Conservation (phyloP, 1,140 invertebrate genomes). For the Scaptomyza pallida region DNA sequence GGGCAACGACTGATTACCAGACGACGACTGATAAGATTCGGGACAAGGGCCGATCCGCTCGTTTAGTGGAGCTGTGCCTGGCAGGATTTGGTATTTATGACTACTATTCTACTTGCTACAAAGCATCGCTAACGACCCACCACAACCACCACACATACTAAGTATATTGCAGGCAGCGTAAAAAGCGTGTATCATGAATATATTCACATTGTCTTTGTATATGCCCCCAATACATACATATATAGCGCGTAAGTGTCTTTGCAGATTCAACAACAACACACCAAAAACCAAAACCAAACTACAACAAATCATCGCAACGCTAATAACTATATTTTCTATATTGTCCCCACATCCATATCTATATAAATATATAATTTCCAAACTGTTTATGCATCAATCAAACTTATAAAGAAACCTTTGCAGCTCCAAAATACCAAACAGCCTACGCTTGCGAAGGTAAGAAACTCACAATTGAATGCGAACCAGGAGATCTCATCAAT, state of each 20-base stretch:
- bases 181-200: slow-evolving; percentile 66
- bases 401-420: slow-evolving; percentile 56
- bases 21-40: slow-evolving; percentile 1
- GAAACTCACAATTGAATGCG: slow-evolving; percentile 93
- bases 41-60: background rate
- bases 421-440: slow-evolving; percentile 90
- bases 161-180: slow-evolving; percentile 73
- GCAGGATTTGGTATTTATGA: slow-evolving; percentile 81
- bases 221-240: slow-evolving; percentile 33
- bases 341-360: slow-evolving; percentile 44
- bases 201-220: slow-evolving; percentile 29
- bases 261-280: slow-evolving; percentile 59
- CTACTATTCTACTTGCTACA: slow-evolving; percentile 77
- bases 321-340: slow-evolving; percentile 54
- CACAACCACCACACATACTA: slow-evolving; percentile 72
- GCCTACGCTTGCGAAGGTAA: slow-evolving; percentile 97
- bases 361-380: background rate
- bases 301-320: slow-evolving; percentile 72
- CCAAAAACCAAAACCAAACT: slow-evolving; percentile 79
- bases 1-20: background rate
- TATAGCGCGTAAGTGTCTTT: slow-evolving; percentile 71
- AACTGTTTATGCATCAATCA: background rate
- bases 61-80: slow-evolving; percentile 29
- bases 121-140: slow-evolving; percentile 71
- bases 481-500: slow-evolving; percentile 93